Evolutionary conservation across 1,140 invertebrate genomes (phyloP), one percentile per base, ranked within the genome.

Genomic region (Apocrypta bakeri): DNA sequence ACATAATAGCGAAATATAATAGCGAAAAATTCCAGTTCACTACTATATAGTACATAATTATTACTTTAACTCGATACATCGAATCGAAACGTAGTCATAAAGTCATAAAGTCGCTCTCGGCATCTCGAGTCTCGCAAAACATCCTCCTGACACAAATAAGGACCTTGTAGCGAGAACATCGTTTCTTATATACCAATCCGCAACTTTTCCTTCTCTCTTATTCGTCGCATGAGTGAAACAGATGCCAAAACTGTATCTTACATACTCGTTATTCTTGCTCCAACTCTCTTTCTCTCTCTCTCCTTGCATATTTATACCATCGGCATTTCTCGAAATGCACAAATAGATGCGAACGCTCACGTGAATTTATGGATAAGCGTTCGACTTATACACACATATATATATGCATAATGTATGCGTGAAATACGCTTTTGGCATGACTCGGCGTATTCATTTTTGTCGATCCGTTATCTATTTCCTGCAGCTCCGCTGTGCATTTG

Each of bases 371-470:
- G 72, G 42, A 74, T 29, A 9, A 11, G 27, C 63, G 63, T 1
- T 2, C 33, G 33, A 37, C 3, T 24, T 14, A 7, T 12, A 6
- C 56, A 7, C 12, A 3, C 56, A 7, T 12, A 6, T 14, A 7
- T 3, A 3, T n/a, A 2, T 12, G 64, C n/a, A 12, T 11, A 25
- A 31, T 29, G 40, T 25, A 27, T 74, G n/a, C 17, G 6, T 74
- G 25, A 56, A 56, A 74, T 74, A 56, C 72, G 48, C 48, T 74
- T 31, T 74, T 74, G 72, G 72, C 42, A 74, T 31, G 72, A 61
- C 27, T 29, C 24, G 0, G 61, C 14, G 7, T 6, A 73, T 56
- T 74, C 42, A 21, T 74, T 74, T 56, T 24, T 56, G 42, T 29
- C 69, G 37, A 48, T 72, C 42, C 33, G 33, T 37, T 37, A 37